Base-by-base conservation (phyloP, 2,888 invertebrate genomes). In the Beris chalybata region DNA sequence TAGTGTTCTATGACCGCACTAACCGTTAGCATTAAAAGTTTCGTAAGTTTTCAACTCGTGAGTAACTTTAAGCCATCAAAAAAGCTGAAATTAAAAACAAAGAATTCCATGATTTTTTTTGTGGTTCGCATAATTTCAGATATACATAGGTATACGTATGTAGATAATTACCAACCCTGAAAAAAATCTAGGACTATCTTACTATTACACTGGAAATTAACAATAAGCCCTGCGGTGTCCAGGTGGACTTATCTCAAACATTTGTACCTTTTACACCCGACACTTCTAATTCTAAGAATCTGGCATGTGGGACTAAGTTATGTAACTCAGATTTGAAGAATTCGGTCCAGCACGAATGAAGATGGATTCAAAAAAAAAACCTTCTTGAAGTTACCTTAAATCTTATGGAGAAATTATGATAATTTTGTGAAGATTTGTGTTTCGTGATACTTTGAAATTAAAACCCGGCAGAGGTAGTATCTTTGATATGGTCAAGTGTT, bases 1-100 rank as follows among this genome's bases (percentile, higher is more conserved):
- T 31, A 12, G n/a, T 13, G 32, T 38, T 30, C 31, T 31, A 52
- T 9, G 38, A 7, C 9, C 38, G 7, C 32, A 22, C 50, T 61
- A 52, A 52, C 61, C 61, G 61, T 61, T 52, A 61, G 61, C 50
- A 50, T 61, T 52, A 61, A 61, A 50, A 61, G 22, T 50, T 61
- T 50, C 32, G 22, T 32, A 38, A 50, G 31, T n/a, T 50, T 38
- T 52, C 38, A 9, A 61, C 48, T 48, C 3, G 15, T 50, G 29
- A 50, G 22, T 22, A 31, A 31, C 30, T 53, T 22, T 53, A 53
- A 53, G 11, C 31, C 31, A 12, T 32, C 11, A 3, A 12, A 30
- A 5, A 30, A 29, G 11, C 12, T n/a, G 4, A 54, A 32, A n/a
- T 30, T n/a, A 31, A 31, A 38, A 56, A 38, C 7, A 7, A 43